phyloP scores from a whole-genome alignment of 2,113 vertebrate species.

The Tiliqua scincoides region DNA sequence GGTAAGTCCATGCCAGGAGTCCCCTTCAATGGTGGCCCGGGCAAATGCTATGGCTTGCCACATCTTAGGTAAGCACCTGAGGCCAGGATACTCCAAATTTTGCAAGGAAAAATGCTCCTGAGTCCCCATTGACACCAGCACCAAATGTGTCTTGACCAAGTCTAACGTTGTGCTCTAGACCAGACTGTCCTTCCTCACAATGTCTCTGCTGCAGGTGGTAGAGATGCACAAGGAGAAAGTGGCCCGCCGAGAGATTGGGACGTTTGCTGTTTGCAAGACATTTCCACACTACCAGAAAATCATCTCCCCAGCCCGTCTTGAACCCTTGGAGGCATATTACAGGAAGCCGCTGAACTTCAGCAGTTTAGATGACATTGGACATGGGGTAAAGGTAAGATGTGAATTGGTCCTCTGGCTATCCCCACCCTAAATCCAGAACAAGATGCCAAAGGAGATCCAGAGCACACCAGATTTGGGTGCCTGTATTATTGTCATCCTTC shows the following conservation, averaged over 20 bases:
- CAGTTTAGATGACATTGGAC: constrained; percentile 84
- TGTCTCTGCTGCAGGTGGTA: constrained; percentile 75
- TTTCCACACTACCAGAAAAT: constrained; percentile 68
- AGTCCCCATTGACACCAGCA: background rate
- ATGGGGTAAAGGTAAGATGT: constrained; percentile 81
- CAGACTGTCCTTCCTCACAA: background rate
- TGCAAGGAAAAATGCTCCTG: background rate
- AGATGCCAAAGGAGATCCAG: no score
- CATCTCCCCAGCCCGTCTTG: constrained; percentile 63
- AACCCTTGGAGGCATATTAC: constrained; percentile 74
- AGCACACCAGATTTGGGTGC: no score
- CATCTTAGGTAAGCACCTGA: no score
- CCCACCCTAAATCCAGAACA: no score
- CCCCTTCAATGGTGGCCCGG: no score
- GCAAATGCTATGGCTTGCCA: no score
- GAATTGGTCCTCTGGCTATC: background rate
- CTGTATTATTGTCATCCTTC: no score
- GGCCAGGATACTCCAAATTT: no score
- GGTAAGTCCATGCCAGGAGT: no score
- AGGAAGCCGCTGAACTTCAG: constrained; percentile 84
- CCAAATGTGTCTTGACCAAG: no score
- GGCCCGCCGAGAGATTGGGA: constrained; percentile 83
- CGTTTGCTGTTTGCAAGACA: constrained; percentile 71
- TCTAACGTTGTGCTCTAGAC: background rate
- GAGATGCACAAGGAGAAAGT: constrained; percentile 89